A percentile compares a stretch with the other conserved stretches of the same genome.
Conservation (phyloP, 2,113 vertebrate species). For the Prunella himalayana region DNA sequence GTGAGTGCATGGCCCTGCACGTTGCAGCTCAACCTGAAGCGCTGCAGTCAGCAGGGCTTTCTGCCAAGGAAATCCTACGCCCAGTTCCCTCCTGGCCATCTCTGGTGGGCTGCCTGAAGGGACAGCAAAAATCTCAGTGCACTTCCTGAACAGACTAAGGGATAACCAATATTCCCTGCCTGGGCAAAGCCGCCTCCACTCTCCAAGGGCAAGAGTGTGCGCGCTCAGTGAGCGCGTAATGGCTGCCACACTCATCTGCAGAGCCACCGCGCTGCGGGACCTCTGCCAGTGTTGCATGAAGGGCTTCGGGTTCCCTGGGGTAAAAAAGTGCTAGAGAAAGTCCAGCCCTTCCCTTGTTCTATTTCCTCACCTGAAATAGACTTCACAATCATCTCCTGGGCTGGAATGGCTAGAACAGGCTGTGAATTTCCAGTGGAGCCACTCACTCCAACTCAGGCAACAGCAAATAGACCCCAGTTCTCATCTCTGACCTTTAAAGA, state of each 20-base stretch:
- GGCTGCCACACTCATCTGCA: neutral
- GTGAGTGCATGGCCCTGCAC: fast-evolving
- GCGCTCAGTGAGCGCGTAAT: constrained; percentile 20
- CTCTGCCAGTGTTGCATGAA: constrained; percentile 51
- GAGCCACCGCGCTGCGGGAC: neutral
- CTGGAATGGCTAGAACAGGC: neutral
- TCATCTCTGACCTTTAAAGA: neutral
- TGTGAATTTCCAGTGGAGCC: neutral
- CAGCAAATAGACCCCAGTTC: fast-evolving
- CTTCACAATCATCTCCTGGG: neutral
- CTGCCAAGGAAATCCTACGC: neutral
- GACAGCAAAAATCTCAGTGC: neutral
- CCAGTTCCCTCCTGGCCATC: neutral
- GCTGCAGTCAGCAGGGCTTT: neutral
- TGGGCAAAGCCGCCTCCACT: neutral
- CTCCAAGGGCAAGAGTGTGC: neutral
- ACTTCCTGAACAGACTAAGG: neutral
- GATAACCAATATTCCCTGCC: neutral
- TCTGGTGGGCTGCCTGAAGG: constrained; percentile 32
- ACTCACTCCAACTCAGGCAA: neutral
- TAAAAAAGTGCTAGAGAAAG: constrained; percentile 18
- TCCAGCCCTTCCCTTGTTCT: neutral
- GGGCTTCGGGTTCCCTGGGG: constrained; percentile 35
- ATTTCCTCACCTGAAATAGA: constrained; percentile 8
- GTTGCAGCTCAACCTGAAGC: neutral